Base-by-base conservation (phyloP, 2,113 vertebrate species). In the Echinops telfairi region DNA sequence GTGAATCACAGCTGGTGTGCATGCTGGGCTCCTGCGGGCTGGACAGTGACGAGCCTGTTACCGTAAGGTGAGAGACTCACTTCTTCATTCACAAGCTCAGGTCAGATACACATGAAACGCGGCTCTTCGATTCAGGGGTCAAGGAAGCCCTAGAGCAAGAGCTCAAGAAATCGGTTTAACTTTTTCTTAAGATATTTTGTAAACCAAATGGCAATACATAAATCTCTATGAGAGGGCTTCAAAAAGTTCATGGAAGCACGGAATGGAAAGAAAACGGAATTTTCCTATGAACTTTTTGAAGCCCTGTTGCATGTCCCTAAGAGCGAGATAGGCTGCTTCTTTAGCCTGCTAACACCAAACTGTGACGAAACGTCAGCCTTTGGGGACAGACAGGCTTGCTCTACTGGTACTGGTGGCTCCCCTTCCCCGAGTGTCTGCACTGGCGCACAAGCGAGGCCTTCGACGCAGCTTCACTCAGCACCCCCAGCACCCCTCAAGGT, bases 311-410 rank as follows among this genome's bases (percentile, higher is more conserved):
- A 57, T 83, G 27, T 83, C 75, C 43, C 7, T 23, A 80, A 77
- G 75, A 16, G 23, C 22, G 27, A 71, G 14, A 15, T 19, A 16
- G 20, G 23, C 3, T 84, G 40, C 77, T 53, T 53, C 47, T 53
- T 53, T 11, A 7, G 47, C 80, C 33, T 81, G 33, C 47, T 57
- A 31, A 40, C 40, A 53, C 68, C 40, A 86, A 73, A 27, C 75
- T 91, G 82, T 79, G n/a, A 78, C 36, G 31, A 38, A 76, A 66
- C 57, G 31, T 7, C 40, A 31, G n/a, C 60, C 62, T 86, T 95
- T 83, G 66, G 15, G 75, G 58, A 73, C 89, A 89, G 40, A 84
- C 14, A 62, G 47, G 47, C 84, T 64, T n/a, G 38, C 60, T 64
- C 88, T 58, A 43, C 23, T 71, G 78, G 16, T 16, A 86, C 38